These are phyloP conservation scores for Oeneis ivallda DNA, from an alignment of 2,888 invertebrate species.

Conservation along the genomic window DNA sequence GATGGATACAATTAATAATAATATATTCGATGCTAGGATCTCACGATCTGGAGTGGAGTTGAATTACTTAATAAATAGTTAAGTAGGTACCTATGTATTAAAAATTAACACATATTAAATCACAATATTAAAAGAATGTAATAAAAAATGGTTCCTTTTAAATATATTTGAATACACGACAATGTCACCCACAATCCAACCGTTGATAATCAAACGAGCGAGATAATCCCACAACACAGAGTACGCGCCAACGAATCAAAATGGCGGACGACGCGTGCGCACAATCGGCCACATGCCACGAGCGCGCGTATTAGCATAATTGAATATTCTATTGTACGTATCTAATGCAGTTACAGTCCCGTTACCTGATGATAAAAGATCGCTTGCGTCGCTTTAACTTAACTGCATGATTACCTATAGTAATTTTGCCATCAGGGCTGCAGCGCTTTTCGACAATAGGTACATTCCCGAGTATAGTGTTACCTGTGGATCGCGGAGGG, in stretches of 20 bases:
- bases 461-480: constrained; percentile 57
- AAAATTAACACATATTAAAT: too few species aligned
- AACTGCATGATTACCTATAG: constrained; percentile 4
- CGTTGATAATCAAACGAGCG: constrained; percentile 56
- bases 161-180: constrained; percentile 14
- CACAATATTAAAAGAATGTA: too few species aligned
- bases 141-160: not conserved
- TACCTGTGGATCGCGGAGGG: constrained; percentile 71
- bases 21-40: too few species aligned
- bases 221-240: constrained; percentile 53
- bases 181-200: constrained; percentile 40
- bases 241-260: constrained; percentile 47
- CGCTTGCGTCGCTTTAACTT: constrained; percentile 45
- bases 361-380: constrained; percentile 51
- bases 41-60: too few species aligned
- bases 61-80: too few species aligned
- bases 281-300: constrained; percentile 62
- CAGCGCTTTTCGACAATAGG: constrained; percentile 48
- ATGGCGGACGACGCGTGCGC: constrained; percentile 62
- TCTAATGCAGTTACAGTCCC: constrained; percentile 58
- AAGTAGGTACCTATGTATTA: too few species aligned
- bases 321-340: constrained; percentile 72
- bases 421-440: constrained; percentile 22
- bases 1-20: too few species aligned
- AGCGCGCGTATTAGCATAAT: constrained; percentile 64